Base-by-base conservation (phyloP, 2,888 invertebrate species). In the Zygothrica quintamaculata region DNA sequence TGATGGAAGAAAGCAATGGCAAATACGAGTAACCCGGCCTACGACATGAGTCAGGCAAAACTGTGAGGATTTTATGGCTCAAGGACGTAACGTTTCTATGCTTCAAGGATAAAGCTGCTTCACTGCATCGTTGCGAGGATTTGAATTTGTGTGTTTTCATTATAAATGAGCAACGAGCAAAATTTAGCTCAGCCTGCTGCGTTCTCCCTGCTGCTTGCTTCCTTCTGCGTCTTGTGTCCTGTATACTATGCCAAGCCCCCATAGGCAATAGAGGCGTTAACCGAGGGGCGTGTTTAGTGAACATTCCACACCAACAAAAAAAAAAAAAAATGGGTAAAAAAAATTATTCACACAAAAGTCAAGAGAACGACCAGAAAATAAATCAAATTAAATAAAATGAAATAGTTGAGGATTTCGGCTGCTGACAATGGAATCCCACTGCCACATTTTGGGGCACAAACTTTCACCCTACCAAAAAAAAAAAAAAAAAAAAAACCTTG, bases 311-410 rank as follows among this genome's bases (percentile, higher is more conserved):
- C n/a, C n/a, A n/a, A n/a, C n/a, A n/a, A n/a, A n/a, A n/a, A n/a
- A n/a, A n/a, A n/a, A 16, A 29, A 73, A 48, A 64, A 39, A 46
- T 46, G 57, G 37, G 48, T 55, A 55, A 77, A 61, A 65, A 60
- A 53, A 29, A 29, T n/a, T 2, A 29, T 2, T 2, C 59, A 60
- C 59, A 60, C 50, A 53, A 67, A 43, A 65, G 61, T 56, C 59
- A 67, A 65, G 50, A 37, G 26, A 58, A 40, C 57, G 55, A 50
- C 68, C 68, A 66, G 74, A 53, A 68, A 67, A 87, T 87, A 87
- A 87, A 87, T 87, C 86, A 88, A 87, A 88, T 87, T 84, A 78
- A 87, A 78, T 77, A 82, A 81, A 85, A 82, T 74, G 80, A 86
- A 84, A 87, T 88, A 88, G 84, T 84, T 78, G 73, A 71, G 74